Conservation (phyloP, 2,797 vertebrate species). For the Onychomys leucogaster region DNA sequence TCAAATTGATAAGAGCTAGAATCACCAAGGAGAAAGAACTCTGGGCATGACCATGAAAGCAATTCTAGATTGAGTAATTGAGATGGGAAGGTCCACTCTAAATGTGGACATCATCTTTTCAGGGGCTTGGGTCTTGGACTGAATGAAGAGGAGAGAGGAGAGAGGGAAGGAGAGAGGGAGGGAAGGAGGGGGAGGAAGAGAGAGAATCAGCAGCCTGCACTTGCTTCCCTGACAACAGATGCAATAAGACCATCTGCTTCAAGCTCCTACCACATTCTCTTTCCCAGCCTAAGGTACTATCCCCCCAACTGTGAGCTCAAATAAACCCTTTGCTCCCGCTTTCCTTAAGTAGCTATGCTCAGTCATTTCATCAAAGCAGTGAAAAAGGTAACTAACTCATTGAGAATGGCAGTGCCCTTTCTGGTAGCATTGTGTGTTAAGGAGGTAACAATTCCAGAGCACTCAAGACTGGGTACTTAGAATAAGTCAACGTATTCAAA, state of each 20-base stretch:
- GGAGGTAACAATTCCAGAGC: rapidly evolving
- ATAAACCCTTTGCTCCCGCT: background rate
- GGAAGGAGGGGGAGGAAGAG: background rate
- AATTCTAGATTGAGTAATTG: background rate
- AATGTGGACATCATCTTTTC: background rate
- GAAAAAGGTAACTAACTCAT: background rate
- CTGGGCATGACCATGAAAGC: background rate
- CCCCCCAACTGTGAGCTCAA: background rate
- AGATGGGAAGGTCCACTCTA: background rate
- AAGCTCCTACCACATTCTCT: background rate
- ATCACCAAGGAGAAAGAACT: background rate
- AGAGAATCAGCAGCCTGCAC: background rate
- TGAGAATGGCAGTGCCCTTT: background rate
- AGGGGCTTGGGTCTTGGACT: background rate
- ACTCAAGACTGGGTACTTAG: rapidly evolving
- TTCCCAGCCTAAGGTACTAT: background rate
- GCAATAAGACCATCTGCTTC: background rate
- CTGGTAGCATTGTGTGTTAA: background rate
- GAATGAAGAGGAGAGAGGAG: too few relatives aligned
- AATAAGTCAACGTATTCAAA: too few relatives aligned
- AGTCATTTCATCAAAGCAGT: background rate
- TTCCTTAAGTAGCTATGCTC: background rate
- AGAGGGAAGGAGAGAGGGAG: background rate
- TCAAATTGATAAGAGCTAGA: background rate
- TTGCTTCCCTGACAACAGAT: background rate